Base-by-base conservation (phyloP, 2,113 vertebrate genomes). In the Regulus satrapa region DNA sequence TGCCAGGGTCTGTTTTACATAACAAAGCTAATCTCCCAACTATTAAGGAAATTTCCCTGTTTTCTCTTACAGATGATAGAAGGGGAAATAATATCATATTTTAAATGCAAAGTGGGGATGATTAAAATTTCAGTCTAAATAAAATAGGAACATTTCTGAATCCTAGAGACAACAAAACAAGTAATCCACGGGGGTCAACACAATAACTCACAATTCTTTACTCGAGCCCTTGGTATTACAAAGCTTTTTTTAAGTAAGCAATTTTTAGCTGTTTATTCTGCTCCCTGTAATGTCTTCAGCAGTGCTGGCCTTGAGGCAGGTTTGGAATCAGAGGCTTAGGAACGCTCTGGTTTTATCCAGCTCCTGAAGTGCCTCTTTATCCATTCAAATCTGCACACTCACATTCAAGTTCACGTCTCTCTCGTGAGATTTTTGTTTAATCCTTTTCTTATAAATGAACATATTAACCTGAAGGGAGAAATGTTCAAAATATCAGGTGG, bases 311-410 rank as follows among this genome's bases (percentile, higher is more conserved):
- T 91, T 68, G 86, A 97, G 96, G 92, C 73, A 92, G 93, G 32
- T 58, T 91, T 71, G 92, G 86, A 96, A 96, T 64, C 84, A 92
- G 43, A 95, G 49, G 61, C 59, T 81, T 77, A 92, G 26, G 77
- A 97, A 77, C 1, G 36, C 31, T 69, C 77, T 38, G 67, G 23
- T 59, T 94, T 94, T 75, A 97, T 94, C 89, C 74, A n/a, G 34
- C 66, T 96, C 81, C 83, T 34, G 20, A 95, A 96, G 83, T 91
- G 80, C 74, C 91, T 97, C 95, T 95, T 97, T 96, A 97, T 95
- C 94, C 90, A 92, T 94, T 92, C 92, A 86, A 94, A 97, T 96
- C 88, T 87, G 79, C 72, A 75, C 66, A 77, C 71, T 92, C 89
- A 87, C 71, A 94, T 95, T 74, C 95, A 46, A 75, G 62, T 80